Conservation (phyloP, 2,113 vertebrate genomes). For the Oryzias melastigma region DNA sequence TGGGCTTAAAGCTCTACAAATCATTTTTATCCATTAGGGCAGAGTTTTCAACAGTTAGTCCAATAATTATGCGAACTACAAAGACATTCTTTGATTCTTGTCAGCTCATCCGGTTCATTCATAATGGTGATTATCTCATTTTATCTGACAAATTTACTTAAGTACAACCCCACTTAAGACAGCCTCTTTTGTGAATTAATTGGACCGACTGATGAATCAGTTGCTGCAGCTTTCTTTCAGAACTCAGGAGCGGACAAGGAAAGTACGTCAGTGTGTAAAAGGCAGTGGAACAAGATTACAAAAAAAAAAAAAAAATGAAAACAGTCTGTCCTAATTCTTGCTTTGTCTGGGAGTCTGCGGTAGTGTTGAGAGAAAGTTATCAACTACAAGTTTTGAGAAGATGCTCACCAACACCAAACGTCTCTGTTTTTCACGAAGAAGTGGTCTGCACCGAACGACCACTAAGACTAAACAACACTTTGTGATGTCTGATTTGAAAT, state of each 20-base stretch:
- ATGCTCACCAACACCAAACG: constrained; percentile 45
- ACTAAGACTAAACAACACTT: constrained; percentile 74
- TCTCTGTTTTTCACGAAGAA: constrained; percentile 48
- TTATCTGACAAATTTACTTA: constrained; percentile 66
- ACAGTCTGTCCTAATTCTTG: background rate
- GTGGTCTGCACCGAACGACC: constrained; percentile 56
- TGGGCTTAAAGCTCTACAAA: constrained; percentile 57
- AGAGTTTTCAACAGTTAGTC: constrained; percentile 63
- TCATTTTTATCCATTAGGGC: constrained; percentile 65
- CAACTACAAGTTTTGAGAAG: constrained; percentile 47
- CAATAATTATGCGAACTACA: constrained; percentile 78
- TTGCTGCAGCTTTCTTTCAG: constrained; percentile 15
- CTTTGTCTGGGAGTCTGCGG: constrained; percentile 2
- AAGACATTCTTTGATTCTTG: constrained; percentile 83
- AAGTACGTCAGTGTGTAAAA: constrained; percentile 9
- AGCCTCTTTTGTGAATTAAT: constrained; percentile 52
- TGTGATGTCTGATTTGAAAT: constrained; percentile 60
- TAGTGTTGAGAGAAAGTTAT: constrained; percentile 2
- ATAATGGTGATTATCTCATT: constrained; percentile 72
- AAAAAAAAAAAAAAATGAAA: background rate
- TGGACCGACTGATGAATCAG: constrained; percentile 42
- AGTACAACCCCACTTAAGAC: constrained; percentile 51
- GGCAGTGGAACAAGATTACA: background rate
- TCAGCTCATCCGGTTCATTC: constrained; percentile 75
- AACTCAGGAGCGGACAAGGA: background rate